These are phyloP conservation scores for Bagarius yarrelli DNA, from an alignment of 2,113 vertebrate genomes.

Conservation along the genomic window DNA sequence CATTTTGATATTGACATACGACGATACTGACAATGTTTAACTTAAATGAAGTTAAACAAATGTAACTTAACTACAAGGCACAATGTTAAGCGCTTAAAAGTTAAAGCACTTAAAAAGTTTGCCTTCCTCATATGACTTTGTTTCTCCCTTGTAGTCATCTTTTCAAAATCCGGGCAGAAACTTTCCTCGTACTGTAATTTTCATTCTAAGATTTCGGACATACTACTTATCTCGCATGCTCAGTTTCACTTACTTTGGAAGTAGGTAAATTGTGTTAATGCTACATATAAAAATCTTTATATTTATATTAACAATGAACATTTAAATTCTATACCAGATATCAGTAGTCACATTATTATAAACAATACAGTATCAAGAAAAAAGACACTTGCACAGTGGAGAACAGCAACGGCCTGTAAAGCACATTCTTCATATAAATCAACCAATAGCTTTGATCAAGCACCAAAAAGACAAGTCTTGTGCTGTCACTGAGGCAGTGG, in stretches of 20 bases:
- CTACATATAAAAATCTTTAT: neutral
- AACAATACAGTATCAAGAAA: neutral
- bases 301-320: neutral
- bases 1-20: no score
- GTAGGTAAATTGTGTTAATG: neutral
- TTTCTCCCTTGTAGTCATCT: no score
- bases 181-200: no score
- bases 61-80: no score
- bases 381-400: conserved; percentile 28
- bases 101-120: no score
- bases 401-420: neutral
- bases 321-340: neutral
- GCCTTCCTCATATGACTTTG: no score
- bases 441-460: neutral
- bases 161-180: no score
- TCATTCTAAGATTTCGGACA: no score
- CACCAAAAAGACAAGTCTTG: conserved; percentile 13
- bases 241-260: neutral
- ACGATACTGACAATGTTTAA: no score
- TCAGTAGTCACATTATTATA: neutral
- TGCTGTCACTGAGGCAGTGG: conserved; percentile 78
- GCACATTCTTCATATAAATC: conserved; percentile 8
- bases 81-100: no score
- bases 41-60: no score
- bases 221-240: no score